Evolutionary conservation across 1,140 invertebrate species (phyloP).

Genomic region (Zaprionus lachaisei): DNA sequence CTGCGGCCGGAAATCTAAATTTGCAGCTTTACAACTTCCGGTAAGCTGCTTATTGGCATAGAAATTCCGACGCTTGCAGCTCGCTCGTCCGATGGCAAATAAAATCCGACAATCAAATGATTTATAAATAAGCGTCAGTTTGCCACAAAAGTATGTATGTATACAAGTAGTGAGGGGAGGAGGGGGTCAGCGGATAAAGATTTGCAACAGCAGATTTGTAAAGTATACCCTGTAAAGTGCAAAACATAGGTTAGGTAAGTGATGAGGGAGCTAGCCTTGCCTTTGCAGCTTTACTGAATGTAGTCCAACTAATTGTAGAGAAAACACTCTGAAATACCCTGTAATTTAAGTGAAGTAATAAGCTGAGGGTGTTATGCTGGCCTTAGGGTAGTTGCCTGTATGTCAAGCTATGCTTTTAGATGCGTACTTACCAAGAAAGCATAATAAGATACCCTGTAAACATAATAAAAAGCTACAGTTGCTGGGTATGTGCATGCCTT

Average conservation of each 20-base stretch:
- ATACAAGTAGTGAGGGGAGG: not conserved
- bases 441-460: not conserved
- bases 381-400: not conserved
- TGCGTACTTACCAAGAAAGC: not conserved
- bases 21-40: conserved; percentile 83
- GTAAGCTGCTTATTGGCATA: conserved; percentile 82
- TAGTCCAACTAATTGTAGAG: too few relatives aligned
- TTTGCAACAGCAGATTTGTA: not conserved
- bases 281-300: too few relatives aligned
- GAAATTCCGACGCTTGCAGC: conserved; percentile 60
- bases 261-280: too few relatives aligned
- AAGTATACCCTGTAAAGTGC: not conserved
- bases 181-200: not conserved
- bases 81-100: conserved; percentile 55
- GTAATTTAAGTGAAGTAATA: not conserved
- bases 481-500: not conserved
- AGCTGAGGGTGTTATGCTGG: not conserved
- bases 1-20: conserved; percentile 81
- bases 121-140: conserved; percentile 77
- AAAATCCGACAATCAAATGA: conserved; percentile 83
- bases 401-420: not conserved
- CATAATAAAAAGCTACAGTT: not conserved
- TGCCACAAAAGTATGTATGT: conserved; percentile 31
- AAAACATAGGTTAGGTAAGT: not conserved
- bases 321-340: not conserved